A percentile compares a stretch with the other conserved stretches of the same genome.
Evolutionary conservation across 2,797 vertebrate species (phyloP).

Genomic region (Sciurus vulgaris): DNA sequence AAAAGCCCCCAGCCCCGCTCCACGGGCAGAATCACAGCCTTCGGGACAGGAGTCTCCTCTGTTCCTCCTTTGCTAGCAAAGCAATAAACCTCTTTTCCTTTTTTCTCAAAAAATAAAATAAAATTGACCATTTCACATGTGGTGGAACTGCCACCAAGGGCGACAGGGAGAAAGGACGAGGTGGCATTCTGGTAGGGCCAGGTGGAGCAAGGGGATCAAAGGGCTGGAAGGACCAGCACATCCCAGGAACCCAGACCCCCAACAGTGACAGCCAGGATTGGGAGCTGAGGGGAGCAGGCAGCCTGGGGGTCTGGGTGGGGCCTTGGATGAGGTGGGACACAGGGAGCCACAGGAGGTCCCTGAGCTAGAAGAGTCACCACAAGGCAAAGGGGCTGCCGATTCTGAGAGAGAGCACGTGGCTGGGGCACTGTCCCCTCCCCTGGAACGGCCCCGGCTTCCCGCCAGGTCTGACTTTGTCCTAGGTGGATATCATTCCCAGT

Average conservation of each 20-base stretch:
- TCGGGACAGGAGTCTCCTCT: no score
- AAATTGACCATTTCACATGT: no score
- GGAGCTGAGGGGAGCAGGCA: not conserved
- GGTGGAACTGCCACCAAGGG: no score
- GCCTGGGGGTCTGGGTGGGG: not conserved
- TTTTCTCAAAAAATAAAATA: no score
- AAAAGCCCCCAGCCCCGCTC: no score
- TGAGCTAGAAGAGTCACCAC: not conserved
- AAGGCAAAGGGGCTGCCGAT: not conserved
- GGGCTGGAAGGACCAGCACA: not conserved
- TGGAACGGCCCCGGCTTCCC: not conserved
- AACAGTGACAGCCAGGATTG: not conserved
- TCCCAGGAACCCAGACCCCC: not conserved
- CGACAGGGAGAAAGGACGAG: not conserved
- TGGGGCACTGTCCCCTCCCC: not conserved
- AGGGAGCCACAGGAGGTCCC: not conserved
- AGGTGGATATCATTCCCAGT: not conserved
- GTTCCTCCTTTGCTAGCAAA: no score
- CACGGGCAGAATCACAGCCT: no score
- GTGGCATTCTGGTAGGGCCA: rapidly evolving
- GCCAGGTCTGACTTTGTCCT: not conserved
- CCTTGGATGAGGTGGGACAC: not conserved
- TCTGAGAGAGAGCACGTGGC: not conserved
- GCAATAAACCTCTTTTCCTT: no score
- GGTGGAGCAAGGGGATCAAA: not conserved